Evolutionary conservation across 2,888 invertebrate species (phyloP).

Genomic region (Ophion ellenae): DNA sequence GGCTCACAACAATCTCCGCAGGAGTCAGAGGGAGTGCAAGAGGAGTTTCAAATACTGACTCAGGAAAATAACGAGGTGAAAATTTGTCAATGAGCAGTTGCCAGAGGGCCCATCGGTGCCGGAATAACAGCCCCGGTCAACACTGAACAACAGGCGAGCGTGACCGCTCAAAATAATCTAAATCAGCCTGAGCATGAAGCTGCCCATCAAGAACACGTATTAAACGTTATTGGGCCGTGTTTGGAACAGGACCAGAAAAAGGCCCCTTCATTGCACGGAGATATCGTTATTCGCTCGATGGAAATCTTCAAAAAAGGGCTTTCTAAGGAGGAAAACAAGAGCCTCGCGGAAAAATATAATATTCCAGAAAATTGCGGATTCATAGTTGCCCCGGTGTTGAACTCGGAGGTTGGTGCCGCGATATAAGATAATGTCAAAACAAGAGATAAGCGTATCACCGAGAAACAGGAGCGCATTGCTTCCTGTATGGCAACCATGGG

Average conservation of each 20-base stretch:
- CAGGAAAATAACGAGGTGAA: slow-evolving; percentile 7
- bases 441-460: slow-evolving; percentile 49
- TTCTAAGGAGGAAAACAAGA: slow-evolving; percentile 37
- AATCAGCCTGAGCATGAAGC: slow-evolving; percentile 40
- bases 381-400: slow-evolving; percentile 51
- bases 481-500: slow-evolving; percentile 55
- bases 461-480: slow-evolving; percentile 55
- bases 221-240: slow-evolving; percentile 36
- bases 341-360: slow-evolving; percentile 46
- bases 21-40: slow-evolving; percentile 18
- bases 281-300: background rate
- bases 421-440: slow-evolving; percentile 37
- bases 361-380: slow-evolving; percentile 45
- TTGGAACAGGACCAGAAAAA: slow-evolving; percentile 29
- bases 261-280: slow-evolving; percentile 34
- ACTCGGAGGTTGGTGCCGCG: slow-evolving; percentile 45
- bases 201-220: slow-evolving; percentile 43
- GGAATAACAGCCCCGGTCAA: background rate
- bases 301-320: slow-evolving; percentile 47
- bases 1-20: slow-evolving; percentile 2
- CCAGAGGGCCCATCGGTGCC: background rate
- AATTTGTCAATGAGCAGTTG: slow-evolving; percentile 4
- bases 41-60: background rate
- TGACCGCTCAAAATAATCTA: background rate
- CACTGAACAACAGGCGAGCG: slow-evolving; percentile 25